Evolutionary conservation across 2,888 invertebrate genomes (phyloP), one percentile per base, ranked within the genome.

Genomic region (Drosophila affinis): DNA sequence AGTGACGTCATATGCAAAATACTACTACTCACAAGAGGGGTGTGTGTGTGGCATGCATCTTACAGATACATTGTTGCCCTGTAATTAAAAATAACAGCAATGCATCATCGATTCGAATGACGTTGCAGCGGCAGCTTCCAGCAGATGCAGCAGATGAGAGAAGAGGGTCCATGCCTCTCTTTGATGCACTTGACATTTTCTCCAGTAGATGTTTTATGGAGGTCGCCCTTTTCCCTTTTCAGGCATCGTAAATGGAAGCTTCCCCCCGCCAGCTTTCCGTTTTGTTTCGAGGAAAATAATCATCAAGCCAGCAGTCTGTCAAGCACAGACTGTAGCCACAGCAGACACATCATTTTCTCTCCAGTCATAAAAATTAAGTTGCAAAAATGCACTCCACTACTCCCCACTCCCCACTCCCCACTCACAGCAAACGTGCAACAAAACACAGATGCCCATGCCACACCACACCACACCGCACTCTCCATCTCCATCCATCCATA

Each of bases 41-140:
- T 77, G 47, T 32, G n/a, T 9, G 53, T n/a, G 52, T 63, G 46
- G 45, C 52, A 32, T 65, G 76, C 75, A 68, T 72, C 77, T 12
- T 34, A 5, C 34, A 14, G 34, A 12, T 34, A 77, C 85, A 84
- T 68, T 84, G 87, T 77, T 71, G 78, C 65, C 44, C 46, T 57
- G 69, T 74, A 85, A 86, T 86, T 88, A 86, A 79, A 86, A 83
- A 86, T 88, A 88, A 82, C 86, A 78, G 83, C 83, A 85, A 85
- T 88, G 78, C 88, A 79, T 87, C 80, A 71, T 72, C 72, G 72
- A 71, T 55, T 70, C 46, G 60, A 75, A 76, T 85, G 81, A 80
- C 80, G 75, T 61, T 59, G 82, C 86, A 79, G 56, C 27, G 54
- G 69, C 55, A 62, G 9, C 49, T 9, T 4, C 9, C 21, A 21